Base-by-base conservation (phyloP, 2,797 vertebrate genomes). In the Simalia tracyae region DNA sequence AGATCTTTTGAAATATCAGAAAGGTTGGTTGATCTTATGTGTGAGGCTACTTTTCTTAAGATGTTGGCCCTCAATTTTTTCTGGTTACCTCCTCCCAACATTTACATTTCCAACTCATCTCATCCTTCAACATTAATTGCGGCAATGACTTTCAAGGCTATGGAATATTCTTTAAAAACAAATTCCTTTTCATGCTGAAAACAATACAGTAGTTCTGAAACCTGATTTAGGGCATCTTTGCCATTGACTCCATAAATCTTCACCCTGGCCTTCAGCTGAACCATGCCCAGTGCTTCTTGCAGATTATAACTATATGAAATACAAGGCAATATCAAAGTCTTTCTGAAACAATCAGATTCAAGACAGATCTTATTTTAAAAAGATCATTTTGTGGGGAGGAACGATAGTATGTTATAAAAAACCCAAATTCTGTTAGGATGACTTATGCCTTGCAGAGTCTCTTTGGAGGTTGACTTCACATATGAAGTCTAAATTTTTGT, bases 111-210 rank as follows among this genome's bases (percentile, higher is more conserved):
- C 92, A 94, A 95, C 61, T 93, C 19, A 57, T 36, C 91, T 93
- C 64, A 94, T 95, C 91, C 94, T 64, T 93, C 90, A 94, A 94
- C 93, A 26, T 92, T 95, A 96, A 94, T 95, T 90, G 90, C 93
- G 87, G 91, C 63, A 93, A 89, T 94, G 90, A 93, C 90, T 97
- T 97, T 95, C 94, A 95, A 95, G 96, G 91, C 93, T 95, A 90
- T 14, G 0, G 92, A 94, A 72, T 92, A 95, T 88, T 87, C 88
- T 94, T 92, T 94, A 81, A 54, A 97, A 97, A 95, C 94, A 56
- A 95, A 96, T 96, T 95, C 90, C 93, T 96, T 92, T 96, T 96
- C 24, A 61, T 92, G 93, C 94, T 96, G 94, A 96, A 97, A 96
- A 96, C 93, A 95, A 91, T 87, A 87, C 46, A 92, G 84, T 42